phyloP scores from a whole-genome alignment of 1,140 invertebrate genomes.

The Atta colombica region DNA sequence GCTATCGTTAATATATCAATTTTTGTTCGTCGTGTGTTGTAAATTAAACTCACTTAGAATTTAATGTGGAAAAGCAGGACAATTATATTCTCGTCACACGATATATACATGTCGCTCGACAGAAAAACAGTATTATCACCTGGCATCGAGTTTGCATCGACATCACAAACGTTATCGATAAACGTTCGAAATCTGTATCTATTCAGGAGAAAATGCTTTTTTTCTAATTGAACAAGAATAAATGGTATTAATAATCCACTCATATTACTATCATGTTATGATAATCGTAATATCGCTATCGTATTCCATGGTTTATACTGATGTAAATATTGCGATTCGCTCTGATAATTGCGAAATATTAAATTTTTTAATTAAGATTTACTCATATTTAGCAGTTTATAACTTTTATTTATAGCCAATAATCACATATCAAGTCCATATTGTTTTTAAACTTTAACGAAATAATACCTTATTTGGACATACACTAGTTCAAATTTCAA shows the following conservation, averaged over 20 bases:
- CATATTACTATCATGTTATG: slow-evolving; percentile 4
- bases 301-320: not conserved
- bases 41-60: not conserved
- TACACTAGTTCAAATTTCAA: not conserved
- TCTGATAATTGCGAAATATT: slow-evolving; percentile 2
- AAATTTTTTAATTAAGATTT: slow-evolving; percentile 19
- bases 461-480: not conserved
- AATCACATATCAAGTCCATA: not conserved
- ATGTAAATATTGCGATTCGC: not conserved
- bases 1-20: slow-evolving; percentile 9
- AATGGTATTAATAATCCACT: slow-evolving; percentile 6
- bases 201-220: not conserved
- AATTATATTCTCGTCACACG: slow-evolving; percentile 17
- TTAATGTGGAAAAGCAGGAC: not conserved
- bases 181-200: slow-evolving; percentile 13
- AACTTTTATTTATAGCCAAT: slow-evolving; percentile 14
- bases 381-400: not conserved
- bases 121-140: slow-evolving; percentile 21
- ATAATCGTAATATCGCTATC: slow-evolving; percentile 32
- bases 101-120: not conserved
- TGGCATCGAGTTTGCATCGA: slow-evolving; percentile 8
- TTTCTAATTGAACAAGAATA: slow-evolving; percentile 23
- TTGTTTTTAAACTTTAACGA: slow-evolving; percentile 4
- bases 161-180: slow-evolving; percentile 29
- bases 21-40: not conserved